Evolutionary conservation across 2,888 invertebrate genomes (phyloP).

Genomic region (Mythimna albipuncta): DNA sequence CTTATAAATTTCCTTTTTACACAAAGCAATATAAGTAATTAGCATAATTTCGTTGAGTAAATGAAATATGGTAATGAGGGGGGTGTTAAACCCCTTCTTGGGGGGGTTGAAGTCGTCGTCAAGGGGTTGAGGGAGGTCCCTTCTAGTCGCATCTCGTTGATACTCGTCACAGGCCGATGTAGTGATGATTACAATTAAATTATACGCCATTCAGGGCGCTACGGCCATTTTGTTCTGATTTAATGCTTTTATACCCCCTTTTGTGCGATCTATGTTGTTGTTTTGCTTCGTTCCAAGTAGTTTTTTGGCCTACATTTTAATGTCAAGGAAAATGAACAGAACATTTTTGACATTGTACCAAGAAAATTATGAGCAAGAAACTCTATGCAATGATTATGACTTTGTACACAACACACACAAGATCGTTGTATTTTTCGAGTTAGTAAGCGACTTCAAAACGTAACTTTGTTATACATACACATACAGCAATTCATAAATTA

Average conservation of each 20-base stretch:
- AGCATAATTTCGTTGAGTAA: conserved; percentile 91
- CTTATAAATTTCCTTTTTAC: conserved; percentile 91
- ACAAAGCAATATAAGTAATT: conserved; percentile 91
- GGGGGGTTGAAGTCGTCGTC: conserved; percentile 74
- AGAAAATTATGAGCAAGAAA: neutral
- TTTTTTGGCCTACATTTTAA: conserved; percentile 60
- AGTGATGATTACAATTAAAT: conserved; percentile 90
- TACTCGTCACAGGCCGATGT: conserved; percentile 88
- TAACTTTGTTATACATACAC: neutral
- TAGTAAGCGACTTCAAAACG: too few species aligned
- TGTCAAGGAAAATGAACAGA: conserved; percentile 22
- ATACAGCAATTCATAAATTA: neutral
- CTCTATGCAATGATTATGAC: too few species aligned
- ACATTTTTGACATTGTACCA: neutral
- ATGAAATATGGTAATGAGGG: conserved; percentile 91
- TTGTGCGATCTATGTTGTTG: conserved; percentile 60
- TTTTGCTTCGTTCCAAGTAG: conserved; percentile 55
- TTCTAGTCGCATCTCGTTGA: conserved; percentile 89
- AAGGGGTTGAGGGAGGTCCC: conserved; percentile 78
- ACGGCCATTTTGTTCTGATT: conserved; percentile 88
- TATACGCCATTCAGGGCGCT: conserved; percentile 82
- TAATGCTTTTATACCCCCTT: conserved; percentile 73
- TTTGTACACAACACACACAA: neutral
- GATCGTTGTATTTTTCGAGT: neutral
- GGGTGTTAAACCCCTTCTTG: conserved; percentile 84